Base-by-base conservation (phyloP, 2,113 vertebrate species). In the Myiozetetes cayanensis region DNA sequence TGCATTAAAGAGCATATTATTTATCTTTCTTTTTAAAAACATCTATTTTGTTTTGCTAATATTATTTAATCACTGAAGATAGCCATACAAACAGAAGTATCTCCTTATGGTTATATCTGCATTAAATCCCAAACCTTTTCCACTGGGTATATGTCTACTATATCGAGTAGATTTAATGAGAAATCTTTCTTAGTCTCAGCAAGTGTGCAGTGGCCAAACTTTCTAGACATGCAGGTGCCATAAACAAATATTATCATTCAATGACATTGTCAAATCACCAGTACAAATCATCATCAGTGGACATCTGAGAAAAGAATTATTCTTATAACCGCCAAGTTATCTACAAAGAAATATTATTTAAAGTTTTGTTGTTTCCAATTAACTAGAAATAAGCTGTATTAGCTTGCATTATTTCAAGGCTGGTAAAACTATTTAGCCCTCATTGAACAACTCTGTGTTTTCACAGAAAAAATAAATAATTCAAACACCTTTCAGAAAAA, bases 401-500 rank as follows among this genome's bases (percentile, higher is more conserved):
- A 83, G 3, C 41, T 90, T 19, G 13, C 12, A 47, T 63, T 73
- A 33, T 71, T 76, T 53, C 61, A 81, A 85, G 31, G 6, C 44
- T 71, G 82, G 24, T 41, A 87, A 91, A 61, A 86, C 31, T 14
- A 44, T 75, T 85, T 95, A 91, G 25, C 44, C 52, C 65, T 89
- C 62, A 79, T 53, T 92, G 47, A 13, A 66, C 27, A 78, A 19
- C 24, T 27, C 19, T 44, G 56, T 43, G 10, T 93, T 88, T 85
- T 62, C 66, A 80, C 21, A 20, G 72, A 71, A 94, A 92, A 87
- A 85, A 70, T 87, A 67, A 91, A 90, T 92, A 76, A 93, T 90
- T 92, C 67, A 89, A 73, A 82, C 6, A 67, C 33, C 41, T 95
- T 56, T 94, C 67, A 91, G 55, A 95, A 90, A 83, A 92, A 37